Base-by-base conservation (phyloP, 2,888 invertebrate species). In the Tricholauxania praeusta region DNA sequence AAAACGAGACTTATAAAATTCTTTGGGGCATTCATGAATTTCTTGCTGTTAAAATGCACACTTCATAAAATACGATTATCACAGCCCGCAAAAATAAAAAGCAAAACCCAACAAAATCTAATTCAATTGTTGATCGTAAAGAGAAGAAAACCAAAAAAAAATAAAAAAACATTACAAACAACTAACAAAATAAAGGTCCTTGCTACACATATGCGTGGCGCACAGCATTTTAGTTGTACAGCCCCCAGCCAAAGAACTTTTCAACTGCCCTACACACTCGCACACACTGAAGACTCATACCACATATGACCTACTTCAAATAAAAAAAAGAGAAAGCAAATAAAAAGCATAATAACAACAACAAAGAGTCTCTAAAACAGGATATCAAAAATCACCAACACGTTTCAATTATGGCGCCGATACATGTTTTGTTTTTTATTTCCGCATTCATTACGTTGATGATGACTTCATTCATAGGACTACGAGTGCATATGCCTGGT, bases 11-110 rank as follows among this genome's bases (percentile, higher is more conserved):
- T 39, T 10, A 39, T 39, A 39, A 39, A 39, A 39, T 39, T 39
- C 39, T 39, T 39, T 8, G 39, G 10, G 39, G 39, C 39, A 39
- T 39, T 4, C 39, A 39, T 39, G 39, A 39, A 39, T 10, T 39
- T 39, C 7, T 10, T 39, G 39, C 39, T 39, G 39, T 10, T 10
- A 39, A 39, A 66, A 66, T 53, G 8, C 39, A 49, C 52, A 66
- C 66, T 57, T 68, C 57, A 68, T 68, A 49, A 68, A 68, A 68
- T 68, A 22, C 59, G 59, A 59, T 68, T 68, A 59, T 32, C 67
- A 48, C 39, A 39, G 39, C 39, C 39, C 39, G 39, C 39, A 39
- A 39, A 39, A 39, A 39, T 39, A 39, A 39, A 10, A 39, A 39
- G 39, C 39, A 39, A 39, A 22, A 17, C 57, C 57, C 19, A 48